Evolutionary conservation across 2,888 invertebrate genomes (phyloP).

Genomic region (Clusia tigrina): DNA sequence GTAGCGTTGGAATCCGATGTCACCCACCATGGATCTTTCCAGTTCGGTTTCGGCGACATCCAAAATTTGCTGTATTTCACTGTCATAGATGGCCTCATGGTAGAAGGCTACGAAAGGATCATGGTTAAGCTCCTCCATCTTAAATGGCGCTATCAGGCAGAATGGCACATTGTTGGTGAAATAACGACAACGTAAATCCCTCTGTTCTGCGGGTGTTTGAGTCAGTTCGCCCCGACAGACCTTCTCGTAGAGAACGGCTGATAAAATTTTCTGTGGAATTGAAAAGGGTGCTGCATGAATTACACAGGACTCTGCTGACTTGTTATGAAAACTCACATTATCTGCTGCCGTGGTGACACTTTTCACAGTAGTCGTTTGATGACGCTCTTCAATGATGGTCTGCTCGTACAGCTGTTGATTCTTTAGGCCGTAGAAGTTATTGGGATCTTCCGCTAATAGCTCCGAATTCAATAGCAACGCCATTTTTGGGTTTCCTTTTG

Average conservation of each 20-base stretch:
- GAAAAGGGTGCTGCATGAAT: no score
- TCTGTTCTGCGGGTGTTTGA: constrained; percentile 60
- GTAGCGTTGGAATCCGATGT: not conserved
- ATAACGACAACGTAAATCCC: constrained; percentile 53
- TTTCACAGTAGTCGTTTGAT: no score
- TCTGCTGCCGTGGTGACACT: constrained; percentile 33
- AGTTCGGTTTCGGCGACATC: constrained; percentile 24
- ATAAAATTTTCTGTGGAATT: no score
- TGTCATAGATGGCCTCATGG: constrained; percentile 35
- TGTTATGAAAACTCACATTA: no score
- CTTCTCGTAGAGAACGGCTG: constrained; percentile 33
- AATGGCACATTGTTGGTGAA: constrained; percentile 44
- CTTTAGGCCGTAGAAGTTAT: constrained; percentile 32
- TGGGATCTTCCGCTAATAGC: constrained; percentile 38
- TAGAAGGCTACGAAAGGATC: constrained; percentile 39
- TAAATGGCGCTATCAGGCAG: constrained; percentile 39
- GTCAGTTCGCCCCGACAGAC: constrained; percentile 67
- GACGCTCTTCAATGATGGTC: constrained; percentile 17
- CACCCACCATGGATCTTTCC: constrained; percentile 38
- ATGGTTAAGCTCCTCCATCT: constrained; percentile 38
- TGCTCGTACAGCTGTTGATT: constrained; percentile 26
- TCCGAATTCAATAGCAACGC: constrained; percentile 43
- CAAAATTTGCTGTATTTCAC: constrained; percentile 32
- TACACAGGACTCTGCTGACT: no score
- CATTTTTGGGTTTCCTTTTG: constrained; percentile 42